Evolutionary conservation across 2,797 vertebrate genomes (phyloP).

Genomic region (Sebastolobus altivelis): DNA sequence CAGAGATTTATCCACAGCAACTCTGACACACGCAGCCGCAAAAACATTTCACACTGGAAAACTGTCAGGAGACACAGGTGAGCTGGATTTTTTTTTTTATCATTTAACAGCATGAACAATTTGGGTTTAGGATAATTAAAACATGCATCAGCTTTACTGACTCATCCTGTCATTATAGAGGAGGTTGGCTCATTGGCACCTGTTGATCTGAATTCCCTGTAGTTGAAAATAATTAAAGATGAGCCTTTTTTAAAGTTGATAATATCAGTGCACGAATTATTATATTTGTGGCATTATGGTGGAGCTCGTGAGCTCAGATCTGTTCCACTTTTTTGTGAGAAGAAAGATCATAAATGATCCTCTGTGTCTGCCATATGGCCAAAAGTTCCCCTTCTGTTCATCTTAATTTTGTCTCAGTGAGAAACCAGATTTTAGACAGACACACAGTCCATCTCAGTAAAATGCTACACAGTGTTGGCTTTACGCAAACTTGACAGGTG

Average conservation of each 20-base stretch:
- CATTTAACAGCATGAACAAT: background rate
- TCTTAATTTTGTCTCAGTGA: slow-evolving; percentile 1
- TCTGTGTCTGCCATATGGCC: background rate
- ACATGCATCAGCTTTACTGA: background rate
- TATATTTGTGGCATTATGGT: background rate
- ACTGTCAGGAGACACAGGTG: slow-evolving; percentile 83
- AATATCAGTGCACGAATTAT: background rate
- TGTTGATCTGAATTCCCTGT: slow-evolving; percentile 67
- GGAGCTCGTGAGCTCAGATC: background rate
- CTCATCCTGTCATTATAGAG: background rate
- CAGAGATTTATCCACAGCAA: slow-evolving; percentile 57
- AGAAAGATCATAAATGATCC: background rate
- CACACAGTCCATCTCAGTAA: background rate
- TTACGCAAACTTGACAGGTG: slow-evolving; percentile 1
- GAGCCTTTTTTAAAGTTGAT: slow-evolving; percentile 43
- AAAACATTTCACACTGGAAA: slow-evolving; percentile 68
- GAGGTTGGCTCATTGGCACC: slow-evolving; percentile 53
- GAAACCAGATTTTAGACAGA: background rate
- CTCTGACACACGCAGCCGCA: slow-evolving; percentile 74
- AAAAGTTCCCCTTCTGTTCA: slow-evolving; percentile 33
- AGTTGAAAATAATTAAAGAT: slow-evolving; percentile 27
- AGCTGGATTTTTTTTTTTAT: slow-evolving; percentile 50
- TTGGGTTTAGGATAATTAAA: background rate
- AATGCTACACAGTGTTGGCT: background rate
- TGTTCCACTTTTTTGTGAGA: background rate